These are phyloP conservation scores for Dioctria rufipes DNA, from an alignment of 2,888 invertebrate species.

Conservation along the genomic window DNA sequence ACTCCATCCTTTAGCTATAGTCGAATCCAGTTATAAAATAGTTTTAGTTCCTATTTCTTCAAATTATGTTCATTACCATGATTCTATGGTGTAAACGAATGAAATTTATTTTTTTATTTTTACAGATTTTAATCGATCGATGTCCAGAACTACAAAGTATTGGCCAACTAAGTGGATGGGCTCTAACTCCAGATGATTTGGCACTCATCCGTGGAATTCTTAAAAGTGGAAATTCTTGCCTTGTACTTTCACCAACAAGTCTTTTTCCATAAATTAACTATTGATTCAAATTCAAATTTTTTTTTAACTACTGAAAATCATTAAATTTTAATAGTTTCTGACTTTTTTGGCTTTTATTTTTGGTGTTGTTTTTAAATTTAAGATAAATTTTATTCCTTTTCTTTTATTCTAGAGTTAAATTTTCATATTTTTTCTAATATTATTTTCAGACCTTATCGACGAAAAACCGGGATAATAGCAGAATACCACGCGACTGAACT, in stretches of 20 bases:
- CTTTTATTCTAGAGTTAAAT: background rate
- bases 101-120: slow-evolving; percentile 44
- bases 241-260: slow-evolving; percentile 77
- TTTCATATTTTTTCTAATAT: slow-evolving; percentile 10
- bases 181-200: slow-evolving; percentile 78
- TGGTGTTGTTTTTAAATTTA: background rate
- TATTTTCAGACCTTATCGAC: slow-evolving; percentile 40
- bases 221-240: slow-evolving; percentile 77
- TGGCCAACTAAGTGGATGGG: slow-evolving; percentile 80
- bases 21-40: no score
- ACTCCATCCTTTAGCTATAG: background rate
- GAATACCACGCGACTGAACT: slow-evolving; percentile 1
- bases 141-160: slow-evolving; percentile 78
- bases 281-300: background rate
- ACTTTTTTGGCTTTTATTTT: slow-evolving; percentile 7
- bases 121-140: slow-evolving; percentile 76
- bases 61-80: no score
- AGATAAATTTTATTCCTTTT: background rate
- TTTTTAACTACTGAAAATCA: background rate
- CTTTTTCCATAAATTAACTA: slow-evolving; percentile 69
- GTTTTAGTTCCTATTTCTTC: no score
- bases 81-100: background rate
- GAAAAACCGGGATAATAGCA: slow-evolving; percentile 15
- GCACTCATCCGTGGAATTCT: slow-evolving; percentile 78
- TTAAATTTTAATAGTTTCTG: background rate